Evolutionary conservation across 2,797 vertebrate species (phyloP).

Genomic region (Acrocephalus scirpaceus): DNA sequence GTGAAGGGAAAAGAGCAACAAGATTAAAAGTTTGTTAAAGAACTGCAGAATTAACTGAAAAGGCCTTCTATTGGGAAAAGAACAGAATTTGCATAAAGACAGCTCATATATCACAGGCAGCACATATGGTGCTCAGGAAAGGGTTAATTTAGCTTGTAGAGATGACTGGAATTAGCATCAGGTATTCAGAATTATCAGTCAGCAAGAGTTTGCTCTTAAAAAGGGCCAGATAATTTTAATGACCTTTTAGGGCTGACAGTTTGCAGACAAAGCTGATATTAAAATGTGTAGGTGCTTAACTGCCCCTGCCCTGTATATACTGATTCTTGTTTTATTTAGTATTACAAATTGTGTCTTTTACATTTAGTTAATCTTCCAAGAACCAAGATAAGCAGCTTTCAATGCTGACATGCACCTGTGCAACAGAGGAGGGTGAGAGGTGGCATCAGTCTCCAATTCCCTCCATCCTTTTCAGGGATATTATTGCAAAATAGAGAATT

Average conservation of each 20-base stretch:
- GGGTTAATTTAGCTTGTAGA: slow-evolving; percentile 26
- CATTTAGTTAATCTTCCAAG: neutral
- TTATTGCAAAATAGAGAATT: neutral
- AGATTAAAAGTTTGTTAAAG: neutral
- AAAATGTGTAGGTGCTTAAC: neutral
- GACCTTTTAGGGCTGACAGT: neutral
- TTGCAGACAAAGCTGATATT: neutral
- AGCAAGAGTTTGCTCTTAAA: slow-evolving; percentile 17
- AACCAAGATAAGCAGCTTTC: neutral
- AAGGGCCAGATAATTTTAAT: slow-evolving; percentile 7
- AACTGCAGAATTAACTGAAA: neutral
- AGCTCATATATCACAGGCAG: neutral
- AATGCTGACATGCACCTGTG: neutral
- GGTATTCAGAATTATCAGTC: slow-evolving; percentile 2
- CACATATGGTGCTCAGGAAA: neutral
- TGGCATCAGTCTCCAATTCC: neutral
- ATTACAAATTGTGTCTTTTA: neutral
- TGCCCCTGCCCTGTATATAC: neutral
- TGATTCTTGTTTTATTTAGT: neutral
- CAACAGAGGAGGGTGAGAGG: neutral
- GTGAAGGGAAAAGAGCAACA: neutral
- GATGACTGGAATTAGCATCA: neutral
- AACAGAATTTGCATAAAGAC: neutral
- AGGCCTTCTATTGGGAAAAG: neutral
- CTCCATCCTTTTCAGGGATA: neutral